A percentile compares a stretch with the other conserved stretches of the same genome.
Evolutionary conservation across 2,888 invertebrate species (phyloP).

Genomic region (Apodemia duryi): DNA sequence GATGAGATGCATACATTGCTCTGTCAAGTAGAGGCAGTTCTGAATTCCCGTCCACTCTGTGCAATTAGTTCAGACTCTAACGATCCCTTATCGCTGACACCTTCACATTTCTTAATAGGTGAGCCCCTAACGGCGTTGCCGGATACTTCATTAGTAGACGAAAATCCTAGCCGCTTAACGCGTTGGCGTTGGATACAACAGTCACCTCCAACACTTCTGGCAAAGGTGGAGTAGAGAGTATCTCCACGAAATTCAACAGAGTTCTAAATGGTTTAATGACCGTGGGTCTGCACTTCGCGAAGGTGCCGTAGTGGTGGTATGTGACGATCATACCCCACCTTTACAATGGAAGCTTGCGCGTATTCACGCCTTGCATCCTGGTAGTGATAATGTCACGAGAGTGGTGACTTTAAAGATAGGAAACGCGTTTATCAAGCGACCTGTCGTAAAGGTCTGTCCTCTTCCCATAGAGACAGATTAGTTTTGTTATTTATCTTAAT

Average conservation of each 20-base stretch:
- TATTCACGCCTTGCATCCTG: neutral
- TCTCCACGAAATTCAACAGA: neutral
- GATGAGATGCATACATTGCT: neutral
- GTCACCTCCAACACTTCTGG: neutral
- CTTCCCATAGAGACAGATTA: neutral
- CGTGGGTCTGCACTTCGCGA: neutral
- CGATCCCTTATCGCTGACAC: neutral
- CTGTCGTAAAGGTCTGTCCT: neutral
- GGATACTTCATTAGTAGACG: neutral
- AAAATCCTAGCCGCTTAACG: neutral
- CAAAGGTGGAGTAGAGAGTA: neutral
- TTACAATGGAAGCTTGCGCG: neutral
- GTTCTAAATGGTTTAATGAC: neutral
- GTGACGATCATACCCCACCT: neutral
- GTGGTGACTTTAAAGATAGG: slow-evolving; percentile 2
- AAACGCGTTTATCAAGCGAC: neutral
- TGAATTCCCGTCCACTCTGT: slow-evolving; percentile 3
- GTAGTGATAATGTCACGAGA: neutral
- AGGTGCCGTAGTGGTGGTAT: neutral
- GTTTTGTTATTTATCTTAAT: neutral
- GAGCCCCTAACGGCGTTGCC: neutral
- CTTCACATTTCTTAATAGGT: slow-evolving; percentile 2
- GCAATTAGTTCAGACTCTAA: slow-evolving; percentile 1
- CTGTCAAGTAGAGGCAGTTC: neutral
- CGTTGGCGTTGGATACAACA: slow-evolving; percentile 6